Evolutionary conservation across 2,113 vertebrate genomes (phyloP), one percentile per base, ranked within the genome.

Genomic region (Anseranas semipalmata): DNA sequence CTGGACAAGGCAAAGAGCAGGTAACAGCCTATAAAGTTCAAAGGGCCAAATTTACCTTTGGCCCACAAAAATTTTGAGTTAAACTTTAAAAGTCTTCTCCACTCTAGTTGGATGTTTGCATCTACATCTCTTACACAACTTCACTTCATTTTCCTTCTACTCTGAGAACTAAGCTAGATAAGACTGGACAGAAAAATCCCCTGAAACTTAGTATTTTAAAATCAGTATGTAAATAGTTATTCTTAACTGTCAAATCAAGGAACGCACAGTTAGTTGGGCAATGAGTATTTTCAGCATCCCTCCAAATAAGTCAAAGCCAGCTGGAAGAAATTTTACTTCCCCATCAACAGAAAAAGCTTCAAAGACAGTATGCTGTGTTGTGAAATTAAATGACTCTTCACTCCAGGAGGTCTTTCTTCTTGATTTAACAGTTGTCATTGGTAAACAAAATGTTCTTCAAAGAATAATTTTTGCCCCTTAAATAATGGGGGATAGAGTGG

Each of bases 251-350:
- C 92, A 87, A 87, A 91, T 12, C 7, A 1, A 92, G 78, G 67
- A 94, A 94, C 52, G 37, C 39, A 62, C 18, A 74, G 60, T 45
- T 87, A 90, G 85, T 41, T 77, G 74, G 86, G 86, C 70, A 91
- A 79, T 20, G 80, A 87, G 58, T 91, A 93, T 92, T 92, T 96
- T 89, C 86, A 94, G 90, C 81, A 87, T 91, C 80, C 63, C 59
- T 91, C 63, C 87, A 95, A 93, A 83, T 68, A 90, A 93, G 94
- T 52, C 74, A 67, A 91, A 91, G 71, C 66, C 94, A 96, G 81
- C 67, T 96, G 91, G 93, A 92, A 96, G 91, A 95, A 85, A 94
- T 95, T 93, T 85, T 89, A 89, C 81, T 89, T 95, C 63, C 50
- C 71, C 73, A 85, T 66, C 3, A 0, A 91, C 52, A 85, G 84